Percentiles rank a stretch among this genome's conserved stretches.
Conservation (phyloP, 2,888 invertebrate genomes). For the Leptogaster cylindrica region DNA sequence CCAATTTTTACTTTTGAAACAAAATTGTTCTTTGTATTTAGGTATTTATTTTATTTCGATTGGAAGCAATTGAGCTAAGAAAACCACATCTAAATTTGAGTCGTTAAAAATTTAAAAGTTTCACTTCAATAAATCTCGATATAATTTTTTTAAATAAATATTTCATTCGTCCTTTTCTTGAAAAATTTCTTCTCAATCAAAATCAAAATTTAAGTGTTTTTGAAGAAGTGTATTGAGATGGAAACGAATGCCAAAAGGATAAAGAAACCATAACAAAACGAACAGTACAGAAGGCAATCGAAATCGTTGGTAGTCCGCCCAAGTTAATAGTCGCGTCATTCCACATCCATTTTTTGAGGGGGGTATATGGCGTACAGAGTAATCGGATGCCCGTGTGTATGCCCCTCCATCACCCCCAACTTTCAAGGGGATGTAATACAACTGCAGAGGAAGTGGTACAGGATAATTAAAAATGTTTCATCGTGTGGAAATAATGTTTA, state of each 20-base stretch:
- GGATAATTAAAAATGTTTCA: conserved; percentile 45
- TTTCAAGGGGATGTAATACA: conserved; percentile 27
- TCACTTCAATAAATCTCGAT: too few relatives aligned
- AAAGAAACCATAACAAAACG: background rate
- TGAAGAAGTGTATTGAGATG: conserved; percentile 15
- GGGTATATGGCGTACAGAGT: background rate
- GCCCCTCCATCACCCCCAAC: too few relatives aligned
- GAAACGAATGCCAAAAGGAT: background rate
- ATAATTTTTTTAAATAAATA: too few relatives aligned
- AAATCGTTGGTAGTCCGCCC: conserved; percentile 6
- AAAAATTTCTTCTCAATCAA: too few relatives aligned
- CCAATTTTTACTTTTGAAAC: too few relatives aligned
- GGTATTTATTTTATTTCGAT: too few relatives aligned
- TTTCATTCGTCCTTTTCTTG: too few relatives aligned
- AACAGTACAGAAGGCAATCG: background rate
- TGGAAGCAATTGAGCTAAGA: too few relatives aligned
- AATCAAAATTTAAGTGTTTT: conserved; percentile 11
- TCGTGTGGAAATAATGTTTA: conserved; percentile 43
- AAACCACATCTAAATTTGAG: too few relatives aligned
- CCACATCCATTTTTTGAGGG: background rate
- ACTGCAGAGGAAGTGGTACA: conserved; percentile 36
- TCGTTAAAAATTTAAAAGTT: too few relatives aligned
- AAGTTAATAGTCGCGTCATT: conserved; percentile 10
- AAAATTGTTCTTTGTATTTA: too few relatives aligned
- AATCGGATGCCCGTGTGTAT: background rate